Evolutionary conservation across 2,113 vertebrate genomes (phyloP).

Genomic region (Naja naja): DNA sequence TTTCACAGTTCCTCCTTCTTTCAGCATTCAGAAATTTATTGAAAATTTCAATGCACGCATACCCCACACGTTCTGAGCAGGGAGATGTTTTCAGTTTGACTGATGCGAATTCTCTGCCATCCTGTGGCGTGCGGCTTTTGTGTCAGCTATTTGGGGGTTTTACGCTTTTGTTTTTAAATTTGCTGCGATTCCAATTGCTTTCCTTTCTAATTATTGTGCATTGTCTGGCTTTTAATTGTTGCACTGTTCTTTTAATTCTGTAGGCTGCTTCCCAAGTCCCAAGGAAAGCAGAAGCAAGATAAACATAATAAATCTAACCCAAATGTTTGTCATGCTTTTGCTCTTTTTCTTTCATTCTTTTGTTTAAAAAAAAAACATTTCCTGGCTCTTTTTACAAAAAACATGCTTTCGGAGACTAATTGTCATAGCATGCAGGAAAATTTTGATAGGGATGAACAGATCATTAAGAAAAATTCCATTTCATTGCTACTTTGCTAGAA

Average conservation of each 20-base stretch:
- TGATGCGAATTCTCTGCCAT: background rate
- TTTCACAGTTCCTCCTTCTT: background rate
- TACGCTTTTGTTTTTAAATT: background rate
- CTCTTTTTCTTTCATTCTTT: background rate
- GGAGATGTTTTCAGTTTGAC: background rate
- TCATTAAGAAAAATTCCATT: background rate
- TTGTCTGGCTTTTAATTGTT: background rate
- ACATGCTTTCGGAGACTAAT: background rate
- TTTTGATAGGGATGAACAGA: background rate
- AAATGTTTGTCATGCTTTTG: background rate
- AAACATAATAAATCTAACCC: background rate
- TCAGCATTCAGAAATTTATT: background rate
- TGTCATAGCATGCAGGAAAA: background rate
- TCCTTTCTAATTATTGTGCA: background rate
- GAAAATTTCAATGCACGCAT: background rate
- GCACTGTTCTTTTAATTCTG: background rate
- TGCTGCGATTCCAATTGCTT: background rate
- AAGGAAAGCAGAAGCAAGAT: background rate
- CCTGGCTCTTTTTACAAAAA: background rate
- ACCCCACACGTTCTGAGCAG: background rate
- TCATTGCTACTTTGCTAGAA: background rate
- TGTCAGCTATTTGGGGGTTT: background rate
- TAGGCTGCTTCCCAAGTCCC: background rate
- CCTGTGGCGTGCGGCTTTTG: background rate
- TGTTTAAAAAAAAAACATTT: background rate